phyloP scores from a whole-genome alignment of 1,140 invertebrate genomes.

The Rhopalosiphum maidis region DNA sequence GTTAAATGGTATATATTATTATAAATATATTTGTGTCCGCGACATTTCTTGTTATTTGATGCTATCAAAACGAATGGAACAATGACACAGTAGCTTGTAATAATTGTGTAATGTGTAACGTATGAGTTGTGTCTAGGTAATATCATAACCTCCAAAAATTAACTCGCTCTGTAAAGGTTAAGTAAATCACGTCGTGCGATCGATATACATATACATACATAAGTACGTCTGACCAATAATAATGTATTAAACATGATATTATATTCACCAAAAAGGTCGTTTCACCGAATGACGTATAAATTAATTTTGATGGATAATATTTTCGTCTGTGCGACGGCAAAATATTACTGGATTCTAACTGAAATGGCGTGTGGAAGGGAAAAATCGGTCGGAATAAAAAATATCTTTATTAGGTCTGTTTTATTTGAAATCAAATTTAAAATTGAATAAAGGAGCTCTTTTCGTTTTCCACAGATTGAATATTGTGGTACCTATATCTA shows the following conservation, averaged over 20 bases:
- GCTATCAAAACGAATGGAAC: background rate
- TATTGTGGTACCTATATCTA: background rate
- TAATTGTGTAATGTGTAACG: background rate
- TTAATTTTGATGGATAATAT: background rate
- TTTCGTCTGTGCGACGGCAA: background rate
- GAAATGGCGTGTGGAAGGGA: background rate
- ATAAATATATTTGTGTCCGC: background rate
- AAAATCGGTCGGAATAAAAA: background rate
- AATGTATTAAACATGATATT: slow-evolving; percentile 18
- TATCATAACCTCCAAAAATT: background rate
- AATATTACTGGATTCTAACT: background rate
- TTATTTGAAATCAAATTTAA: background rate
- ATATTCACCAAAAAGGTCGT: background rate
- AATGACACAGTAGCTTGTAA: background rate
- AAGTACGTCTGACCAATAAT: background rate
- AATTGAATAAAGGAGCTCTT: background rate
- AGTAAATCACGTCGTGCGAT: background rate
- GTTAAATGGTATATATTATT: background rate
- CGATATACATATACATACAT: background rate
- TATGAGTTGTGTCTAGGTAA: background rate
- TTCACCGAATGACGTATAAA: slow-evolving; percentile 6
- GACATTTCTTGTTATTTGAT: slow-evolving; percentile 1
- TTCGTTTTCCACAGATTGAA: background rate
- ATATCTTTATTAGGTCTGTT: background rate
- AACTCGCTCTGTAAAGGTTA: background rate